Evolutionary conservation across 1,140 invertebrate species (phyloP).

Genomic region (Chionoecetes opilio): DNA sequence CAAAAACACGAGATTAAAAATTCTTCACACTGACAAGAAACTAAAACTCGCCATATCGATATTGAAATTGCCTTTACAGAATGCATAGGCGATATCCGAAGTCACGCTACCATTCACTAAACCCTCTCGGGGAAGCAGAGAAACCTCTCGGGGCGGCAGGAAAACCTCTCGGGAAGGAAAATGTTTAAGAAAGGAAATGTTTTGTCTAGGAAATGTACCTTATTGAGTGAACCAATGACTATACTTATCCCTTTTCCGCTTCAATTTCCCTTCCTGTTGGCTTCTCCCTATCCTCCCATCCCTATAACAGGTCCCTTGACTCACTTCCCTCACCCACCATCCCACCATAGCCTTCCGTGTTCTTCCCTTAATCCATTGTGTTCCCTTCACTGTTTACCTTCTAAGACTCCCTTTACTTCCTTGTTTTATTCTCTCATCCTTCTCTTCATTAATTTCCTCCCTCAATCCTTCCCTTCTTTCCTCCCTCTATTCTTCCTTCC

Average conservation of each 20-base stretch:
- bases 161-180: neutral
- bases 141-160: too few species aligned
- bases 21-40: constrained; percentile 5
- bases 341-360: too few species aligned
- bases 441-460: too few species aligned
- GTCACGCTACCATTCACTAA: neutral
- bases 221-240: neutral
- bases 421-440: too few species aligned
- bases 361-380: too few species aligned
- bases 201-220: neutral
- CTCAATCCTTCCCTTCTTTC: too few species aligned
- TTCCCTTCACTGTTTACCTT: too few species aligned
- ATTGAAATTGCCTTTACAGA: constrained; percentile 30
- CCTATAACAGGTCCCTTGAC: neutral
- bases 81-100: neutral
- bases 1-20: neutral
- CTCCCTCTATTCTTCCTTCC: too few species aligned
- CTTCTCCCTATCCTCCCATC: neutral
- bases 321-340: too few species aligned
- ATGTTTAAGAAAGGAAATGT: neutral
- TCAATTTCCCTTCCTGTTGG: neutral
- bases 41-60: neutral
- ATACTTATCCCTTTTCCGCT: neutral
- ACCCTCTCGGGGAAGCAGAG: neutral
- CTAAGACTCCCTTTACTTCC: too few species aligned